Evolutionary conservation across 1,140 invertebrate genomes (phyloP).

Genomic region (Platorchestia sp.): DNA sequence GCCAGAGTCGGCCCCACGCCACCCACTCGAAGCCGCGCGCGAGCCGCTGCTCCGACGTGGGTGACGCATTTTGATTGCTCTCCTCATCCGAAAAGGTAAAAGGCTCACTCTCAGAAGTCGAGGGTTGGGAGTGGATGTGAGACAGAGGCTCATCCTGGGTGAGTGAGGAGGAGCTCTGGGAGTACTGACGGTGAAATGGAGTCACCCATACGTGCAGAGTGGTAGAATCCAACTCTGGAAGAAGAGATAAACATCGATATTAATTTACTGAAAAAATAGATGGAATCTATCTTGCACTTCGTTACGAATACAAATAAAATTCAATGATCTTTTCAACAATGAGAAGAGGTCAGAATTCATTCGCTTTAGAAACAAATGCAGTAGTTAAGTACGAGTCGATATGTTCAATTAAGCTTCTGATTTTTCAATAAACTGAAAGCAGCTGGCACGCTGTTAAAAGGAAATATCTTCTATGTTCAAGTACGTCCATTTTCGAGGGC

Average conservation of each 20-base stretch:
- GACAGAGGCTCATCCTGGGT: background rate
- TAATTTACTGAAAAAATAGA: background rate
- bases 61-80: background rate
- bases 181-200: conserved; percentile 20
- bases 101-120: background rate
- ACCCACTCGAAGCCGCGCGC: conserved; percentile 58
- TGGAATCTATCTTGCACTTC: background rate
- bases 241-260: background rate
- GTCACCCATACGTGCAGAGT: conserved; percentile 26
- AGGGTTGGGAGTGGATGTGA: background rate
- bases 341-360: background rate
- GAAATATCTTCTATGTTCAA: background rate
- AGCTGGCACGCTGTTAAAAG: background rate
- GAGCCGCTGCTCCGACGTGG: background rate
- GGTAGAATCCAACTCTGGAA: conserved; percentile 1
- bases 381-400: background rate
- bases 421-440: background rate
- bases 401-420: background rate
- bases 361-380: background rate
- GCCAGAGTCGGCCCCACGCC: conserved; percentile 57
- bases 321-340: background rate
- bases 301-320: background rate
- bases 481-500: background rate
- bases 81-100: background rate
- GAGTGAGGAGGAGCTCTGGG: background rate